Percentiles rank a stretch among this genome's conserved stretches.
Conservation (phyloP, 2,888 invertebrate genomes). For the Mythimna vitellina region DNA sequence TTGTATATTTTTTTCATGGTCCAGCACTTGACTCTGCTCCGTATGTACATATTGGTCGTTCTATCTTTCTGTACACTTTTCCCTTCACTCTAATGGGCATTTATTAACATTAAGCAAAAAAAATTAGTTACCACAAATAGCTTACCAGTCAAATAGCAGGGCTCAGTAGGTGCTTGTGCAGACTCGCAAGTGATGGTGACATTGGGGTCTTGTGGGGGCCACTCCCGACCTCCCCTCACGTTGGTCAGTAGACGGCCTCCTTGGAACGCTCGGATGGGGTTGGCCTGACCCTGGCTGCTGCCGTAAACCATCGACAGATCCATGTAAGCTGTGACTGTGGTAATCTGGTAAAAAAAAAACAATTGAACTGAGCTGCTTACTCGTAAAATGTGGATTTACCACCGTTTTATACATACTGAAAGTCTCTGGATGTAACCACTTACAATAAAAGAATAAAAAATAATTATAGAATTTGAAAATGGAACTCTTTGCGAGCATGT, state of each 20-base stretch:
- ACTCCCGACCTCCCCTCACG: conserved; percentile 92
- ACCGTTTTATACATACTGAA: no score
- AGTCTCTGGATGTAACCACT: no score
- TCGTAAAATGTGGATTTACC: no score
- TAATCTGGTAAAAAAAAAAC: conserved; percentile 83
- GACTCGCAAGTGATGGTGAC: conserved; percentile 93
- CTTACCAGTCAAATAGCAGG: conserved; percentile 94
- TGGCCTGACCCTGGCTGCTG: conserved; percentile 92
- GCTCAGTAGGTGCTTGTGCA: conserved; percentile 91
- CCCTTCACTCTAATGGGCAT: no score
- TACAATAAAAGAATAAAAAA: no score
- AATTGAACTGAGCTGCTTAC: no score
- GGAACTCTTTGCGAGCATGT: no score
- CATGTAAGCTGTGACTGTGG: conserved; percentile 93
- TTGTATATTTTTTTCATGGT: no score
- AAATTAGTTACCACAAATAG: neutral
- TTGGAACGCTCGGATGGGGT: conserved; percentile 92
- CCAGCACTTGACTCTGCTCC: no score
- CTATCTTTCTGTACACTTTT: no score
- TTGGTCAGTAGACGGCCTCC: conserved; percentile 93
- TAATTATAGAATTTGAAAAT: no score
- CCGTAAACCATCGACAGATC: conserved; percentile 96
- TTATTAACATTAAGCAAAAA: neutral
- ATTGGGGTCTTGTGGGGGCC: conserved; percentile 93
- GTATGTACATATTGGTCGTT: no score